Evolutionary conservation across 2,113 vertebrate genomes (phyloP), one percentile per base, ranked within the genome.

Genomic region (Corythornis cristatus): DNA sequence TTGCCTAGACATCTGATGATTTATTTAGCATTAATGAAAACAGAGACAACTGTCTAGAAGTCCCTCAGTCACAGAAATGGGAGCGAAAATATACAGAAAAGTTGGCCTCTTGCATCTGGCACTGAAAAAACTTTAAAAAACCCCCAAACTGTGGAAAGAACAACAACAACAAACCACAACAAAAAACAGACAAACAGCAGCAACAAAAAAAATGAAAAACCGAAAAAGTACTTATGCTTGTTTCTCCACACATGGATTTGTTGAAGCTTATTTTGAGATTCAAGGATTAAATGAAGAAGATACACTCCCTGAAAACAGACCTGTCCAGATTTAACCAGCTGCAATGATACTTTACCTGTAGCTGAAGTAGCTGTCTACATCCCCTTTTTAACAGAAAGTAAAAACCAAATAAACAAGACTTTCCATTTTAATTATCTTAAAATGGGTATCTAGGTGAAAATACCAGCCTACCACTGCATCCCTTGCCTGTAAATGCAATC

Each of bases 21-120:
- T 96, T 96, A 95, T 96, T 94, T 92, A 90, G 89, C 88, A 77
- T 86, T 93, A 94, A 95, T 93, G 53, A 93, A 89, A 95, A 95
- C 73, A 96, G 80, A 95, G 83, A 91, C 74, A 93, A 93, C 89
- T 62, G 79, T 88, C 93, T 97, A 77, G 54, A 92, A 94, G 87
- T 73, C 54, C 73, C 74, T 87, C 60, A 67, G 72, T 66, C 62
- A 77, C 43, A 74, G 84, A 92, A 92, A 91, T 57, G 71, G 72
- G 60, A 77, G 82, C 3, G 4, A 81, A 93, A 87, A 86, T 22
- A 85, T 57, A 92, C 22, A 86, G 82, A 78, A 46, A 56, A 81
- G 33, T 65, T 89, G 60, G 73, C 40, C 48, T 66, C 83, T 79
- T 21, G 18, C 42, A 86, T 79, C 54, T 61, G 74, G 70, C 1